These are phyloP conservation scores for Progne subis DNA, from an alignment of 2,113 vertebrate genomes.

Conservation along the genomic window DNA sequence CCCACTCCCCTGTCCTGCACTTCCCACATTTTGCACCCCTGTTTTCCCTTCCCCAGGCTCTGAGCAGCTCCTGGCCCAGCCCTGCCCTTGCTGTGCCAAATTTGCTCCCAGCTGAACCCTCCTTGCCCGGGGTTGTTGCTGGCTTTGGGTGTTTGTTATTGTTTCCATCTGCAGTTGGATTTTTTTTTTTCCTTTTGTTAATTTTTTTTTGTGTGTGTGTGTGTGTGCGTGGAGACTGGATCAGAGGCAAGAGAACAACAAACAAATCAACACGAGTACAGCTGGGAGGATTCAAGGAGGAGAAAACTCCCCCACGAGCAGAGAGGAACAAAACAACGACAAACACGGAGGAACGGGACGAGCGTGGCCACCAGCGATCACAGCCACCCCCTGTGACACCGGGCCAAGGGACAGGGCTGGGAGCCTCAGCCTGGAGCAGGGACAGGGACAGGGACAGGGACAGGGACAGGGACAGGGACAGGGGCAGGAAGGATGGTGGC, in stretches of 20 bases:
- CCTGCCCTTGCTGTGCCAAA: not conserved
- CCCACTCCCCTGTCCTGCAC: not conserved
- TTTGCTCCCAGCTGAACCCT: not conserved
- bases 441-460: not conserved
- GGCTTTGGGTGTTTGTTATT: not conserved
- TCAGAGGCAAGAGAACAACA: slow-evolving; percentile 3
- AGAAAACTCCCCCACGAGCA: not conserved
- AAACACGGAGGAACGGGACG: not conserved
- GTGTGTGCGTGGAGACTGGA: not conserved
- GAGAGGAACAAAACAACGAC: not conserved
- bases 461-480: not conserved
- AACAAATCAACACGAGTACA: not conserved
- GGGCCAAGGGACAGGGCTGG: not conserved
- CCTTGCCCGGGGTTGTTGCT: not conserved
- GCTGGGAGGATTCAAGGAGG: not conserved
- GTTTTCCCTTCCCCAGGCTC: rapidly evolving
- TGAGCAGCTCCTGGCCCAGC: not conserved
- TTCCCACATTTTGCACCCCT: not conserved
- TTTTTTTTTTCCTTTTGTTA: too few species aligned
- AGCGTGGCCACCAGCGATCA: too few species aligned
- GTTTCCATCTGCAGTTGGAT: not conserved
- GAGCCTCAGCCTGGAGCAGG: not conserved
- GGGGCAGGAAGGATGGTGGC: not conserved
- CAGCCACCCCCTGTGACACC: not conserved
- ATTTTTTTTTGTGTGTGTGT: too few species aligned